Conservation (phyloP, 2,888 invertebrate genomes). For the Tenthredo notha region DNA sequence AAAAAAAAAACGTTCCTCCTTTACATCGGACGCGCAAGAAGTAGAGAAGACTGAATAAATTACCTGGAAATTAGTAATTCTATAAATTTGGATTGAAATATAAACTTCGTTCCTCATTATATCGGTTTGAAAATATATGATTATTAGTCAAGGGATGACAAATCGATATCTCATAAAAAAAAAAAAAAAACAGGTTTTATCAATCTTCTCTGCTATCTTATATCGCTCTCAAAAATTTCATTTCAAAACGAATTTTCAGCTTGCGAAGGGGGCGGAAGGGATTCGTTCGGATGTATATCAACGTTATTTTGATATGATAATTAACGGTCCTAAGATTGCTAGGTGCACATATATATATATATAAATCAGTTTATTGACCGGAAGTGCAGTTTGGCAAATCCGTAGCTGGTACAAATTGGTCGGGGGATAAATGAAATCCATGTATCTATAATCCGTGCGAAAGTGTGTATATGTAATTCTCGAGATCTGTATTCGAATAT, state of each 20-base stretch:
- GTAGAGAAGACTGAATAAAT: background rate
- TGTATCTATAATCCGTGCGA: background rate
- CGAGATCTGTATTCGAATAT: constrained; percentile 1
- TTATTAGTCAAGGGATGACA: background rate
- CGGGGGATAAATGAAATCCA: background rate
- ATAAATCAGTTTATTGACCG: constrained; percentile 37
- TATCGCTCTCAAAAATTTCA: background rate
- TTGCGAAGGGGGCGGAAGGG: constrained; percentile 3
- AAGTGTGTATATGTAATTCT: background rate
- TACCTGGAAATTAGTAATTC: background rate
- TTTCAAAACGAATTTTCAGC: background rate
- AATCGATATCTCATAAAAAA: background rate
- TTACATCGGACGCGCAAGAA: background rate
- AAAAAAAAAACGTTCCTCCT: background rate
- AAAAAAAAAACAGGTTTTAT: background rate
- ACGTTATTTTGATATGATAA: background rate
- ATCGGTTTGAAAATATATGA: too few relatives aligned
- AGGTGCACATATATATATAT: constrained; percentile 17
- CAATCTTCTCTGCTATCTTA: background rate
- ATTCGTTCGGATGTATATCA: background rate
- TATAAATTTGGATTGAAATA: too few relatives aligned
- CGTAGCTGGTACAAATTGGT: background rate
- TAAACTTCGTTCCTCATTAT: too few relatives aligned
- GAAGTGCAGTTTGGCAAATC: constrained; percentile 26
- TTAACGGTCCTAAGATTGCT: background rate